Conservation (phyloP, 2,888 invertebrate genomes). For the Alloscopus bannaensis region DNA sequence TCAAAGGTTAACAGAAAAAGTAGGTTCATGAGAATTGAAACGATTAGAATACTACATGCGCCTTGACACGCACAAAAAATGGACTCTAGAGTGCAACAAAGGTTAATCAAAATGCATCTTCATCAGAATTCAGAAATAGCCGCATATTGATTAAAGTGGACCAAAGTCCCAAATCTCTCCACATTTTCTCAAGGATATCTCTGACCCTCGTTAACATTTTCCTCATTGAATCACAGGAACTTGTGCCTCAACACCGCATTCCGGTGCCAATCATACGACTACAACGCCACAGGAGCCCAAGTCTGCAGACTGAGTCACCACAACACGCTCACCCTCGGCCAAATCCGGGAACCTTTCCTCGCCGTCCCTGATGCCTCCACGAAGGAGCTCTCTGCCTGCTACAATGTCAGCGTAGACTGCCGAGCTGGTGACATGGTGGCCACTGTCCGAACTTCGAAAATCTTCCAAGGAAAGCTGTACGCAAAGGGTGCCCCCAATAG, state of each 20-base stretch:
- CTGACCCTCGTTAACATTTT: too few species aligned
- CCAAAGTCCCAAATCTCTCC: too few species aligned
- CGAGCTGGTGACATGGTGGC: slow-evolving; percentile 95
- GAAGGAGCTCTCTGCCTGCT: slow-evolving; percentile 94
- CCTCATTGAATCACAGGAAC: slow-evolving; percentile 78
- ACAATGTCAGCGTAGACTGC: slow-evolving; percentile 95
- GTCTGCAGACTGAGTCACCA: slow-evolving; percentile 95
- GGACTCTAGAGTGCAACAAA: too few species aligned
- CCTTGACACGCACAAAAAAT: too few species aligned
- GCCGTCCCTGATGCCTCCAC: slow-evolving; percentile 94
- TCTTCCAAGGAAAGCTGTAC: slow-evolving; percentile 96
- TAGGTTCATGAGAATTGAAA: slow-evolving; percentile 1
- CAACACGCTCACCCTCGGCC: slow-evolving; percentile 89
- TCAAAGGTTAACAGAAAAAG: slow-evolving; percentile 24
- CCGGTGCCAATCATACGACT: slow-evolving; percentile 95
- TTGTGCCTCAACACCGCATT: slow-evolving; percentile 92
- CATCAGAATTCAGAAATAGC: too few species aligned
- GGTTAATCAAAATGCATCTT: too few species aligned
- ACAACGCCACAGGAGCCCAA: slow-evolving; percentile 94
- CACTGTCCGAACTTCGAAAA: slow-evolving; percentile 91
- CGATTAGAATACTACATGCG: too few species aligned
- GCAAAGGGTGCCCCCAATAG: slow-evolving; percentile 95
- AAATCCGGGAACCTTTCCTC: slow-evolving; percentile 92
- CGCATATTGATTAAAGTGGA: too few species aligned
- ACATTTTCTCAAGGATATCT: too few species aligned